Evolutionary conservation across 2,113 vertebrate genomes (phyloP), one percentile per base, ranked within the genome.

Genomic region (Amazona vittata): DNA sequence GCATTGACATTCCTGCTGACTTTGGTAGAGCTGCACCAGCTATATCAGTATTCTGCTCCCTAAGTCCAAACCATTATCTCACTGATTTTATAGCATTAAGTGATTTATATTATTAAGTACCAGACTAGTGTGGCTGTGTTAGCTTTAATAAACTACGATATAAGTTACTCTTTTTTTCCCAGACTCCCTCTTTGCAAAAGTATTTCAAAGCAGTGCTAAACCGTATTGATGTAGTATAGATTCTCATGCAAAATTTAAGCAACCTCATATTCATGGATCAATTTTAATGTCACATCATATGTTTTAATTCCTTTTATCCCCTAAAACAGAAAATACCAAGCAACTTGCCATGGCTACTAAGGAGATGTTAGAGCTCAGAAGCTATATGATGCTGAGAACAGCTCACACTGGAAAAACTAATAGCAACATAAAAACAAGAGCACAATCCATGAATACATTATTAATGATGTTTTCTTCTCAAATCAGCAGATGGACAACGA

Each of bases 391-490:
- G 50, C 13, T 81, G 43, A 46, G 63, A 59, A 59, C 4, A 86
- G 63, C 10, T 94, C 37, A 50, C 39, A 22, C 33, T 92, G 39
- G 29, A 67, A 93, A 75, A 96, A 53, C 53, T 73, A 87, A 70
- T 21, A 90, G 53, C 59, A 80, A 77, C 39, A 75, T 47, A 88
- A 94, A 95, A 94, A 60, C 83, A 67, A 41, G 35, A 89, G 65
- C 33, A 93, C 79, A 95, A 60, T 53, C 85, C 6, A 2, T 67
- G 50, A 86, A 95, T 96, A 55, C n/a, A 96, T 96, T 88, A 96
- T 97, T 96, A 75, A 97, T 81, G 35, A 70, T 52, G 55, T 95
- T 93, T 94, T 92, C 93, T 78, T 94, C 76, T 83, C 79, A 70
- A 67, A 86, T 75, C 71, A 81, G 92, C 96, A 95, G 90, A 93